Evolutionary conservation across 2,797 vertebrate genomes (phyloP), one percentile per base, ranked within the genome.

Genomic region (Lateolabrax maculatus): DNA sequence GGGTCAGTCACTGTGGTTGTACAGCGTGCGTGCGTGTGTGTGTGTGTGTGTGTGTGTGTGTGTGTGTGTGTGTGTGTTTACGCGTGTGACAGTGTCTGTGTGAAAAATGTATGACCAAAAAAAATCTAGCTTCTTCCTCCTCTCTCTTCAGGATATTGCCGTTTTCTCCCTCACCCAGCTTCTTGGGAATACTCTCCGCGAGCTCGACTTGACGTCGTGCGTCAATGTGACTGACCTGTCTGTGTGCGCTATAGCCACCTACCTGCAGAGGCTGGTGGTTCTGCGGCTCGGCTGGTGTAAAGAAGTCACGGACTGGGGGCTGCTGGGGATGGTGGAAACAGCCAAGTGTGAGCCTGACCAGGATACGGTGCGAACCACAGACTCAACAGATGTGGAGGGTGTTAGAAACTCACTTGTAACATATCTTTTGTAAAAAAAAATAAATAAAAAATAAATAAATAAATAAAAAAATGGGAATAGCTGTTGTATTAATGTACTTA

Each of bases 151-250:
- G 96, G 95, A 96, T 67, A 67, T 90, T 15, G 85, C 92, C 0
- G 81, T 97, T 56, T 85, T 95, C 72, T 95, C 93, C 9, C 87
- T 97, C 58, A 83, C 94, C 31, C 91, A 88, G 56, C 48, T 94
- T 16, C 90, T 97, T 0, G 79, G 94, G 21, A 36, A 79, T 3
- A 91, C 85, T 6, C 94, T 97, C 60, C 91, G 72, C 1, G 93
- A 95, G 81, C 86, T 97, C 7, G 97, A 97, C 79, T 90, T 97
- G 80, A 96, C 95, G 0, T 97, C 95, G 2, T 97, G 97, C 3
- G 61, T 93, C 60, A 92, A 92, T 19, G 91, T 97, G 87, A 96
- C 95, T 0, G 95, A 97, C 79, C 61, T 85, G 69, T 96, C 95
- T 0, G 39, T 97, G 83, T 90, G 92, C 6, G 93, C 95, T 7